Evolutionary conservation across 2,797 vertebrate genomes (phyloP).

Genomic region (Darevskia nairensis): DNA sequence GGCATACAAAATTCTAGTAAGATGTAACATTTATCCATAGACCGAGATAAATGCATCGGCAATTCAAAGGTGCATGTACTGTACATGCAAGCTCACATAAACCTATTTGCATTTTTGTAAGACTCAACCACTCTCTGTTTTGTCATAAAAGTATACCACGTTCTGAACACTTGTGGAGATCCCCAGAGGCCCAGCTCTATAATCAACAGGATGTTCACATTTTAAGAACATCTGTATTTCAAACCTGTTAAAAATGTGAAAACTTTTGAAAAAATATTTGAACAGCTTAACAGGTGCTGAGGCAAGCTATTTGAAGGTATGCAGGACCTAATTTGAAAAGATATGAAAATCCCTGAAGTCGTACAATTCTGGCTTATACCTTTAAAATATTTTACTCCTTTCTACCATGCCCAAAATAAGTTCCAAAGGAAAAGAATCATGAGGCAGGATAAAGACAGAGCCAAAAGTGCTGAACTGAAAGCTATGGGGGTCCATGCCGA

Average conservation of each 20-base stretch:
- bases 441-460: background rate
- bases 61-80: background rate
- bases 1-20: conserved; percentile 18
- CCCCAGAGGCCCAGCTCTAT: conserved; percentile 37
- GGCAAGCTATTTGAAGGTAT: background rate
- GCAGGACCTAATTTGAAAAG: conserved; percentile 1
- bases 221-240: conserved; percentile 43
- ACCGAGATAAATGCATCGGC: background rate
- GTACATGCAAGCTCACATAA: no score
- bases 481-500: background rate
- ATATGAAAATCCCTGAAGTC: background rate
- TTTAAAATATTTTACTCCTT: conserved; percentile 10
- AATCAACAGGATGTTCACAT: conserved; percentile 47
- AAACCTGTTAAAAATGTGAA: conserved; percentile 30
- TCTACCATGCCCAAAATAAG: background rate
- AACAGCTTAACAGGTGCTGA: conserved; percentile 15
- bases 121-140: background rate
- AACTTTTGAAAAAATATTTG: conserved; percentile 16
- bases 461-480: background rate
- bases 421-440: background rate
- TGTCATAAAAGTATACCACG: background rate
- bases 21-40: background rate
- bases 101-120: background rate
- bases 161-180: conserved; percentile 7
- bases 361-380: background rate